Conservation (phyloP, 1,140 invertebrate species). For the Araneus ventricosus region DNA sequence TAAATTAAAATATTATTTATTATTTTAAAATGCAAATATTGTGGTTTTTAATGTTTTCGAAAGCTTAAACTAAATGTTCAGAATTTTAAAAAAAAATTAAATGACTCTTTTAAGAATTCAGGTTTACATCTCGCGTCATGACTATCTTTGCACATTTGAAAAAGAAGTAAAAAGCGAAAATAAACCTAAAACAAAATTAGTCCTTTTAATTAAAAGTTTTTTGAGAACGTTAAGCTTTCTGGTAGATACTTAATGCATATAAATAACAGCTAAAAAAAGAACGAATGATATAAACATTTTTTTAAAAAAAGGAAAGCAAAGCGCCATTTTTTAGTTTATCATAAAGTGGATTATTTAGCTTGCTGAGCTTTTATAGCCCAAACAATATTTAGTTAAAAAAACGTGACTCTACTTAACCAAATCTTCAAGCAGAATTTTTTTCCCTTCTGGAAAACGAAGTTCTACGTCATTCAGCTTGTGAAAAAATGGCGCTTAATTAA, state of each 20-base stretch:
- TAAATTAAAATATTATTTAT: too few relatives aligned
- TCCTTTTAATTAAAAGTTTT: background rate
- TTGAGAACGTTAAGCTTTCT: background rate
- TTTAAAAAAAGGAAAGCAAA: background rate
- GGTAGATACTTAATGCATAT: background rate
- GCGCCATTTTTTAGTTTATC: background rate
- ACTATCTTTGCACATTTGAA: too few relatives aligned
- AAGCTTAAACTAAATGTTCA: too few relatives aligned
- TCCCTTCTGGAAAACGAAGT: background rate
- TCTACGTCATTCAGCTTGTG: background rate
- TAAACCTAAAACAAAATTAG: too few relatives aligned
- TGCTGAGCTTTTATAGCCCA: background rate
- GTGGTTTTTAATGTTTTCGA: too few relatives aligned
- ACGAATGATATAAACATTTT: background rate
- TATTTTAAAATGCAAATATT: too few relatives aligned
- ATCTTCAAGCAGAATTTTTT: background rate
- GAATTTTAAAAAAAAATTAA: too few relatives aligned
- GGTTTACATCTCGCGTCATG: too few relatives aligned
- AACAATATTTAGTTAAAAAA: slow-evolving; percentile 5
- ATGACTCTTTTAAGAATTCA: too few relatives aligned
- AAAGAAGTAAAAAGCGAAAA: too few relatives aligned
- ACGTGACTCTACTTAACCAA: background rate
- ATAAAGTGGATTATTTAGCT: background rate
- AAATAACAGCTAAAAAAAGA: background rate
- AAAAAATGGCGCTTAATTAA: slow-evolving; percentile 34